Conservation (phyloP, 2,888 invertebrate genomes). For the Sarcophaga variegata region DNA sequence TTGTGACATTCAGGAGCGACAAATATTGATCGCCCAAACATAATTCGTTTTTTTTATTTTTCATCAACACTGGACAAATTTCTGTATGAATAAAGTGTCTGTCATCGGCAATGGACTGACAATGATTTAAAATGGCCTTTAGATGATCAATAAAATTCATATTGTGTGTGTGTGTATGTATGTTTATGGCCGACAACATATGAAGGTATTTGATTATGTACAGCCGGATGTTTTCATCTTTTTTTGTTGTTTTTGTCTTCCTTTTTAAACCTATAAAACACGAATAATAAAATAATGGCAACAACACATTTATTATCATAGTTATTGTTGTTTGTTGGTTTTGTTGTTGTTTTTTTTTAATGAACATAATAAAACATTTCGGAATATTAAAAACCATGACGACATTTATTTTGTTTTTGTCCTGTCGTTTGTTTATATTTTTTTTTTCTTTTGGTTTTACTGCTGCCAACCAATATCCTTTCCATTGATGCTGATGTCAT, state of each 20-base stretch:
- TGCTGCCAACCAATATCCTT: conserved; percentile 38
- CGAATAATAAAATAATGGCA: conserved; percentile 33
- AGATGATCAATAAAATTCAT: conserved; percentile 21
- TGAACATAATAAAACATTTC: conserved; percentile 51
- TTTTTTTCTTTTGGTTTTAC: background rate
- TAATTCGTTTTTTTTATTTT: conserved; percentile 4
- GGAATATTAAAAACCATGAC: conserved; percentile 57
- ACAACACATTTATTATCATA: conserved; percentile 38
- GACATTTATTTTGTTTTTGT: conserved; percentile 28
- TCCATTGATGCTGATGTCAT: conserved; percentile 50
- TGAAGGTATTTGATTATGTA: background rate
- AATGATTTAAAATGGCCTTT: conserved; percentile 48
- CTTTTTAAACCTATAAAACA: background rate
- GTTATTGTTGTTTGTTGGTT: conserved; percentile 24
- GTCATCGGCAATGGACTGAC: conserved; percentile 5
- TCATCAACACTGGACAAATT: conserved; percentile 30
- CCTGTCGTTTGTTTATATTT: conserved; percentile 20
- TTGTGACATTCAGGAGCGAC: too few relatives aligned
- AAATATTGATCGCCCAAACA: too few relatives aligned
- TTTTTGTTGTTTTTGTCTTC: too few relatives aligned
- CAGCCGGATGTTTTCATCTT: too few relatives aligned
- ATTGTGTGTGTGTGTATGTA: background rate
- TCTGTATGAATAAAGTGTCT: conserved; percentile 1
- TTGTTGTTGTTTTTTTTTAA: conserved; percentile 29
- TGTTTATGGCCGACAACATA: background rate